Percentiles rank a stretch among this genome's conserved stretches.
Conservation (phyloP, 2,797 vertebrate species). For the Rhinatrema bivittatum region DNA sequence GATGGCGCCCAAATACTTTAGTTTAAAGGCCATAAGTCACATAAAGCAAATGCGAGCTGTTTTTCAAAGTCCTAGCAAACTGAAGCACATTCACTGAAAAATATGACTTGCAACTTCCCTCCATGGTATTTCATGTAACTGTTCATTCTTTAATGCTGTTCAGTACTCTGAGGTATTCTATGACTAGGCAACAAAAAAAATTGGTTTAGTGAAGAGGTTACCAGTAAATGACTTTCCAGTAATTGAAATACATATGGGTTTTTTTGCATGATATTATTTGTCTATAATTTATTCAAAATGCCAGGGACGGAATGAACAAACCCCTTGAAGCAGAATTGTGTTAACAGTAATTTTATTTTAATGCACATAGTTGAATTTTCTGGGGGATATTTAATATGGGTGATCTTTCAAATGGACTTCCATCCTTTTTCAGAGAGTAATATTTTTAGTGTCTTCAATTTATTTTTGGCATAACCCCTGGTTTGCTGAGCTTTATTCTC, state of each 20-base stretch:
- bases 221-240: not conserved
- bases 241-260: not conserved
- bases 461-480: no score
- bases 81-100: no score
- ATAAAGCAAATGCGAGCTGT: no score
- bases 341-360: not conserved
- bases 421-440: not conserved
- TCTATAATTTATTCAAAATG: conserved; percentile 7
- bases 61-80: no score
- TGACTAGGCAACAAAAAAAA: no score
- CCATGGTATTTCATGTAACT: no score
- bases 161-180: not conserved
- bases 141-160: not conserved
- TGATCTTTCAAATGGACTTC: not conserved
- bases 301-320: not conserved
- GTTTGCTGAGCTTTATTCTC: no score
- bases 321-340: not conserved
- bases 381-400: not conserved
- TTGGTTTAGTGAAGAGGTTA: not conserved
- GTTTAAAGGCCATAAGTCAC: no score
- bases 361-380: not conserved
- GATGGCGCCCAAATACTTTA: no score
- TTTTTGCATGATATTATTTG: not conserved
- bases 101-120: no score
- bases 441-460: conserved; percentile 3